These are phyloP conservation scores for Dicyrtoma fusca DNA, from an alignment of 2,888 invertebrate species.

Conservation along the genomic window DNA sequence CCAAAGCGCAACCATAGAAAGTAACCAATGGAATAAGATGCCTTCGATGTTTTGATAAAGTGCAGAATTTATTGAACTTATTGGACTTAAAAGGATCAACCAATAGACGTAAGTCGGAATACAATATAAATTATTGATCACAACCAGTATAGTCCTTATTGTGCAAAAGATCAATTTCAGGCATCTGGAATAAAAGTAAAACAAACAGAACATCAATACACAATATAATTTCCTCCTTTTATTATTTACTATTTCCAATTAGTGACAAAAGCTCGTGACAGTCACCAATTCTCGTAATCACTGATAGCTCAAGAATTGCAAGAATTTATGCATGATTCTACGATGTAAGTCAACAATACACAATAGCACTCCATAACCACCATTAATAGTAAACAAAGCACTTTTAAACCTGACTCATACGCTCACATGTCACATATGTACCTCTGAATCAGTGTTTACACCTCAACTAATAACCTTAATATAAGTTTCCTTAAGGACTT, in stretches of 20 bases:
- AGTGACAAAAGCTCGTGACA: too few species aligned
- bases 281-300: too few species aligned
- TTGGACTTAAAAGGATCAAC: conserved; percentile 80
- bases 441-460: too few species aligned
- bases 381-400: too few species aligned
- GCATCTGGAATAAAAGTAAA: conserved; percentile 16
- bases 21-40: conserved; percentile 85
- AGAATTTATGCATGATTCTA: too few species aligned
- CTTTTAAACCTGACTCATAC: too few species aligned
- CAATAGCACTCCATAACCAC: too few species aligned
- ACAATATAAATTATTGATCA: conserved; percentile 85
- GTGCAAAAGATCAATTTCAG: conserved; percentile 27
- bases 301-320: too few species aligned
- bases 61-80: conserved; percentile 70
- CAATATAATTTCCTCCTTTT: not conserved
- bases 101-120: conserved; percentile 88
- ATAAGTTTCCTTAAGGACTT: too few species aligned
- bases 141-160: conserved; percentile 63
- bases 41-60: conserved; percentile 89
- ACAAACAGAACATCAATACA: not conserved
- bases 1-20: conserved; percentile 91
- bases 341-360: too few species aligned
- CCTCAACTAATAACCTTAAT: too few species aligned
- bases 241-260: not conserved
- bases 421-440: too few species aligned